These are phyloP conservation scores for Pseudochirops corinnae DNA, from an alignment of 2,797 vertebrate genomes.

Conservation along the genomic window DNA sequence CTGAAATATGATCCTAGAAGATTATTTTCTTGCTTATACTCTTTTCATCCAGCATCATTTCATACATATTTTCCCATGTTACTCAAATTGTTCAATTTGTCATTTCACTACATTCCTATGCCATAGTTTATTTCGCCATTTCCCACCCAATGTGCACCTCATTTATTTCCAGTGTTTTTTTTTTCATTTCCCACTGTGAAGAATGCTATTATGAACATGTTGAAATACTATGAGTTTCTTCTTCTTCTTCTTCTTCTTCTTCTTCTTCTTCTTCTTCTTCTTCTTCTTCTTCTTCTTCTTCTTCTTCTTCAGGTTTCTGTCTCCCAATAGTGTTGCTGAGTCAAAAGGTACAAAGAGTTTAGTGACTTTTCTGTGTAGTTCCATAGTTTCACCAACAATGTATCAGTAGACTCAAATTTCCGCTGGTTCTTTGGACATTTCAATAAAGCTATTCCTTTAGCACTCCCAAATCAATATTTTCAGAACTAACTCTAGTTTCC, in stretches of 20 bases:
- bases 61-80: background rate
- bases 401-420: background rate
- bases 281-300: background rate
- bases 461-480: background rate
- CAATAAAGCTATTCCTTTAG: background rate
- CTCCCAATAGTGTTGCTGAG: background rate
- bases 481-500: background rate
- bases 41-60: background rate
- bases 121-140: background rate
- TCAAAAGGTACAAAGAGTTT: background rate
- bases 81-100: background rate
- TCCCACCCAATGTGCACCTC: background rate
- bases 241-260: background rate
- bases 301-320: background rate
- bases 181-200: background rate
- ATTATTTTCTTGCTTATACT: background rate
- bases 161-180: background rate
- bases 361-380: background rate
- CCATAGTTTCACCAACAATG: background rate
- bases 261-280: too few relatives aligned
- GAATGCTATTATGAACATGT: background rate
- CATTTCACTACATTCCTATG: background rate
- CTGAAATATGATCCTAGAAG: background rate
- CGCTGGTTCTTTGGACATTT: background rate
- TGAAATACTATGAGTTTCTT: background rate